Evolutionary conservation across 1,140 invertebrate species (phyloP), one percentile per base, ranked within the genome.

Genomic region (Lepidurus couesii): DNA sequence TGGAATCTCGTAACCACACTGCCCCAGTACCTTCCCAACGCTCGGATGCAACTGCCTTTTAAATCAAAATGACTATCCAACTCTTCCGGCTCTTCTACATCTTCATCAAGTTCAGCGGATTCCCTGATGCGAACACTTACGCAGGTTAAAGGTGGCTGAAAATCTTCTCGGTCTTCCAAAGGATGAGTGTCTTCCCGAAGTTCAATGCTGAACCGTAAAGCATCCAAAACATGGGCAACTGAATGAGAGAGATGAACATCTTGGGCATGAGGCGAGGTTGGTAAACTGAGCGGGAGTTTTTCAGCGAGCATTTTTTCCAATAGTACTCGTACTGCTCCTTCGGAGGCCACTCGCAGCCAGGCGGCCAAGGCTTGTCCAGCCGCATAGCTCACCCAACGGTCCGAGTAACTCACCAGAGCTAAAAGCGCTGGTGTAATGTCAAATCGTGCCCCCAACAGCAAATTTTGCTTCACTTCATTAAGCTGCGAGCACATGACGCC

Each of bases 41-140:
- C 92, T 86, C 93, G 93, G 11, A 95, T 93, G 75, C 92, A 94
- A 80, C 93, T 86, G 78, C 92, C 93, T 85, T 95, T 95, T 34
- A 95, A 80, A 74, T 82, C 81, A 80, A 24, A 78, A 77, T 74
- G 79, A 42, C 91, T 93, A 83, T 94, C 92, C 81, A 92, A 90
- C 81, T 90, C 91, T 84, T 94, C 92, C 1, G 92, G 89, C 83
- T 94, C 81, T 74, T 81, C 80, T 78, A 80, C 82, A 11, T 81
- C 76, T 81, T 82, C 81, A 26, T 73, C 34, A 75, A 80, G 80
- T 53, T 16, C 76, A 44, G 45, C 16, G n/a, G 42, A 44, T 21
- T 42, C 75, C 24, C n/a, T 43, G 13, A 9, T 24, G 42, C 21
- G 47, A 8, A 73, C 13, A n/a, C 44, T 45, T 21, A 42, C 26